Base-by-base conservation (phyloP, 2,888 invertebrate genomes). In the Heliconius charithonia region DNA sequence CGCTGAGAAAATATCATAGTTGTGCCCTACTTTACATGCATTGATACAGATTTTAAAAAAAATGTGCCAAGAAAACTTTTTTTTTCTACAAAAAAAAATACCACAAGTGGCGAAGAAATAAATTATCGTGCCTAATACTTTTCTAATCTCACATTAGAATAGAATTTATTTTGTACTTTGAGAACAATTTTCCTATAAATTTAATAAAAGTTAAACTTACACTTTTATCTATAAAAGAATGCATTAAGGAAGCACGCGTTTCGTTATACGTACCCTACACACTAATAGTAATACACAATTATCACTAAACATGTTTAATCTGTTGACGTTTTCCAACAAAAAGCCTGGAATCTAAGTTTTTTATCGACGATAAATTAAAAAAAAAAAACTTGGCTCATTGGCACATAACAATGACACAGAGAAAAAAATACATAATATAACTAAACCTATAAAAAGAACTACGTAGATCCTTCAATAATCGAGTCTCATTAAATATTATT, bases 401-500 rank as follows among this genome's bases (percentile, higher is more conserved):
- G 94, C 94, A 94, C 93, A 89, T 90, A 85, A 88, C 83, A 86
- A 94, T 94, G 94, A 94, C 94, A 94, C 94, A 92, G 85, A 87
- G 86, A 86, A 86, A 87, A 88, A 86, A 79, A 79, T 62, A 56
- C 29, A 71, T 85, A 25, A 84, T 86, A 86, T 85, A 87, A 84
- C 83, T 84, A 89, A 88, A 86, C 84, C 86, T 88, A 85, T 74
- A 77, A 80, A 74, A 70, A 77, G 77, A 82, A 82, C 87, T 88
- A 93, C 89, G 89, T 93, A 94, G 93, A 93, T 93, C 94, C 92
- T 91, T 92, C 89, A 86, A 88, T 75, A 81, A 80, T 79, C 77
- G 80, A 81, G 81, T 77, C 80, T 77, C 77, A 70, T 87, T 87
- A 87, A 89, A 89, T 89, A 90, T 85, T 91, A 89, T 89, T 90